Percentiles rank a stretch among this genome's conserved stretches.
Conservation (phyloP, 1,140 invertebrate species). For the Drosophila orosa region DNA sequence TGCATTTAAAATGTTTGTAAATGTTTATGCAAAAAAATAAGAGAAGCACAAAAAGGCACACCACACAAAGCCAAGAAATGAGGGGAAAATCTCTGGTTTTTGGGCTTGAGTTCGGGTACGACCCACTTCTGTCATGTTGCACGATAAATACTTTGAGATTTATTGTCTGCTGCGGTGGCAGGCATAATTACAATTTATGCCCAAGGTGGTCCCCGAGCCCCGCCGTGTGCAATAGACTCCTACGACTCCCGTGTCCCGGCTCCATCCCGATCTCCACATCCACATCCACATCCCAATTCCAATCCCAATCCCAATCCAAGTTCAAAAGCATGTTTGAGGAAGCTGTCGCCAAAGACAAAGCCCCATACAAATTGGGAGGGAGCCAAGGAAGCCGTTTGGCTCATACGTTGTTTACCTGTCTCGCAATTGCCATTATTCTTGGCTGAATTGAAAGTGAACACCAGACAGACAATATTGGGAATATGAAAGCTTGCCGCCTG, state of each 20-base stretch:
- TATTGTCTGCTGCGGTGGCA: conserved; percentile 77
- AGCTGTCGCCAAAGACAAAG: conserved; percentile 78
- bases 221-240: conserved; percentile 63
- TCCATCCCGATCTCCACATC: not conserved
- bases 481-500: not conserved
- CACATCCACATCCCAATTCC: not conserved
- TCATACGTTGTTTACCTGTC: conserved; percentile 57
- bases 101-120: conserved; percentile 50
- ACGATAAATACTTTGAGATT: conserved; percentile 79
- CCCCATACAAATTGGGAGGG: conserved; percentile 64
- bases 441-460: conserved; percentile 65
- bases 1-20: conserved; percentile 73
- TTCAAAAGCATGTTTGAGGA: conserved; percentile 78
- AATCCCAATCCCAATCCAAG: conserved; percentile 41
- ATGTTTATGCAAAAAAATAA: conserved; percentile 60
- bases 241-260: conserved; percentile 16
- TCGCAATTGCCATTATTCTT: conserved; percentile 76
- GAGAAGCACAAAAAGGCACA: conserved; percentile 7
- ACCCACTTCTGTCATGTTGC: conserved; percentile 81
- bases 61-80: conserved; percentile 39
- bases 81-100: conserved; percentile 24
- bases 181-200: conserved; percentile 82
- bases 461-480: conserved; percentile 26
- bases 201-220: conserved; percentile 54
- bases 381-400: conserved; percentile 59